Percentiles rank a stretch among this genome's conserved stretches.
These are phyloP conservation scores for Nemoura dubitans DNA, from an alignment of 2,888 invertebrate species.

Conservation along the genomic window DNA sequence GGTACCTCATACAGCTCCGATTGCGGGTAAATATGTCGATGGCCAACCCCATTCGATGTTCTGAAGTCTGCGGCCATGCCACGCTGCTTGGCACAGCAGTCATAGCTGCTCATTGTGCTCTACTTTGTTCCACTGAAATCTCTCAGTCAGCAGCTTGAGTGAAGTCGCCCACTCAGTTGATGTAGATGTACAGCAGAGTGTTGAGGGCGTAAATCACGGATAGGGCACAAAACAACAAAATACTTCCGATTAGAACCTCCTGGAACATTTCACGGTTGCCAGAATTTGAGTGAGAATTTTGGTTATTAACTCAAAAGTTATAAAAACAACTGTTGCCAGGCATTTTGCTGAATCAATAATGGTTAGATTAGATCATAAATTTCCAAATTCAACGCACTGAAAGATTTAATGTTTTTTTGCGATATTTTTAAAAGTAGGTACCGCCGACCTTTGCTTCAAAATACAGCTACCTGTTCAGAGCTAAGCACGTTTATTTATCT, in stretches of 20 bases:
- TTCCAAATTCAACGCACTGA: no score
- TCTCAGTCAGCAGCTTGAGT: neutral
- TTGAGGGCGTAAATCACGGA: neutral
- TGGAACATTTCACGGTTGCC: neutral
- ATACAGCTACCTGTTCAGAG: no score
- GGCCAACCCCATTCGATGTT: conserved; percentile 44
- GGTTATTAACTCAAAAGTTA: neutral
- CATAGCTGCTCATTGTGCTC: neutral
- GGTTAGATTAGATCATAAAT: neutral
- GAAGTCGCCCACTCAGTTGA: neutral
- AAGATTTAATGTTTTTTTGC: no score
- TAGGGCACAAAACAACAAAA: neutral
- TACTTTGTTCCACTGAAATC: neutral
- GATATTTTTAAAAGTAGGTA: no score
- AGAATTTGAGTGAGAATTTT: neutral
- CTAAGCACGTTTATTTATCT: no score
- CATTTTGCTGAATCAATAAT: neutral
- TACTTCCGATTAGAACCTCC: neutral
- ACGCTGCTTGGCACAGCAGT: conserved; percentile 13
- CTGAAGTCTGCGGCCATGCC: neutral
- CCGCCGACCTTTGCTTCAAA: no score
- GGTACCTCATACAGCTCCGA: conserved; percentile 40
- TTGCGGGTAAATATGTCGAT: conserved; percentile 37
- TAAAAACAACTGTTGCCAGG: neutral
- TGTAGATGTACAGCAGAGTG: neutral